Percentiles rank a stretch among this genome's conserved stretches.
Evolutionary conservation across 2,797 vertebrate species (phyloP).

Genomic region (Etheostoma nigrum): DNA sequence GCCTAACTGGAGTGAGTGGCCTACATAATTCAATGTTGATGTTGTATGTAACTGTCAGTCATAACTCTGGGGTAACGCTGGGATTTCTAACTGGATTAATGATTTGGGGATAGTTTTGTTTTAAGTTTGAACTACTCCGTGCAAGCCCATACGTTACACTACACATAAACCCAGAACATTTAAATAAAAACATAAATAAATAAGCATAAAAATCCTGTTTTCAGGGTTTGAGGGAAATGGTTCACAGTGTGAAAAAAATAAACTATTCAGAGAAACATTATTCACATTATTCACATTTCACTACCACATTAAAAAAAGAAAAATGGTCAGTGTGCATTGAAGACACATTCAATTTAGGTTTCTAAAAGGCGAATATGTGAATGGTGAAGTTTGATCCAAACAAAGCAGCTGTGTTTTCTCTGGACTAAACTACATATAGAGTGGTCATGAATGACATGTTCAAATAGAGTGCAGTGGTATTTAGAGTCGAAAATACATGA

Average conservation of each 20-base stretch:
- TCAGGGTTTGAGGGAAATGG: conserved; percentile 10
- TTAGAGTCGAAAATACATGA: background rate
- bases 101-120: conserved; percentile 54
- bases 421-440: conserved; percentile 36
- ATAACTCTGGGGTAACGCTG: conserved; percentile 24
- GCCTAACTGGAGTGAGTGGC: conserved; percentile 68
- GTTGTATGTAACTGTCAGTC: conserved; percentile 48
- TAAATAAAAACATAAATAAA: background rate
- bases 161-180: conserved; percentile 9
- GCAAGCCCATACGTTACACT: conserved; percentile 28
- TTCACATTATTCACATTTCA: background rate
- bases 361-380: background rate
- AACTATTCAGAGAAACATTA: background rate
- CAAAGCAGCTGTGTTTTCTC: conserved; percentile 46
- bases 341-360: background rate
- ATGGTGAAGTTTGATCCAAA: conserved; percentile 12
- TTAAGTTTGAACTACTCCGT: conserved; percentile 52
- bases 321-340: background rate
- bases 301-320: background rate
- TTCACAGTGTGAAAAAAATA: background rate
- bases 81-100: conserved; percentile 56
- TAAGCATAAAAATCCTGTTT: background rate
- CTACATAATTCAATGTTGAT: conserved; percentile 71
- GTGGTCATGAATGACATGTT: conserved; percentile 1
- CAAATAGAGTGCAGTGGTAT: conserved; percentile 3